Evolutionary conservation across 2,797 vertebrate genomes (phyloP).

Genomic region (Protosalanx chinensis): DNA sequence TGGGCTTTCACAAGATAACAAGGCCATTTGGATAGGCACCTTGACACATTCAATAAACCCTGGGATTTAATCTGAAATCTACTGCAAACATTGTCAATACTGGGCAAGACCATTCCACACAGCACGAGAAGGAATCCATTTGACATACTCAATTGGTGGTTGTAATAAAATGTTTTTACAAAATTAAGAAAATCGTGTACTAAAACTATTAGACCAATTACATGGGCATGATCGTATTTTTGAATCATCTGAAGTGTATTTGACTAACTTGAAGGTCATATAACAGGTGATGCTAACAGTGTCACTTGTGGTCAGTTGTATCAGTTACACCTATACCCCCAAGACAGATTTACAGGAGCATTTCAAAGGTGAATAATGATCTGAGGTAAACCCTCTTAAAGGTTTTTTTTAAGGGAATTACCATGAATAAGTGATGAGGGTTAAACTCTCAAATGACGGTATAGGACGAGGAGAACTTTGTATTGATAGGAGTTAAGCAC

Average conservation of each 20-base stretch:
- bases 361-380: slow-evolving; percentile 20
- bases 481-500: not conserved
- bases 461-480: not conserved
- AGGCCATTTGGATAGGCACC: slow-evolving; percentile 12
- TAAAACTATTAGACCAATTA: not conserved
- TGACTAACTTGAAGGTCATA: not conserved
- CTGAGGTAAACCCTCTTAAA: slow-evolving; percentile 4
- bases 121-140: not conserved
- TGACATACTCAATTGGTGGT: not conserved
- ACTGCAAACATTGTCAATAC: slow-evolving; percentile 1
- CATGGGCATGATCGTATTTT: not conserved
- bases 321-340: slow-evolving; percentile 8
- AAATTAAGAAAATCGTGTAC: not conserved
- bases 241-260: not conserved
- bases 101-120: not conserved
- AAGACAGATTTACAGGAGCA: slow-evolving; percentile 3
- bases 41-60: slow-evolving; percentile 20
- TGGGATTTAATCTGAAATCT: slow-evolving; percentile 8
- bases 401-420: not conserved
- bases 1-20: slow-evolving; percentile 15
- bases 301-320: slow-evolving; percentile 1
- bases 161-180: not conserved
- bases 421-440: slow-evolving; percentile 1
- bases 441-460: slow-evolving; percentile 1
- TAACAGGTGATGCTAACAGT: slow-evolving; percentile 21